phyloP scores from a whole-genome alignment of 1,140 invertebrate genomes.

The Tetramorium simillimum region DNA sequence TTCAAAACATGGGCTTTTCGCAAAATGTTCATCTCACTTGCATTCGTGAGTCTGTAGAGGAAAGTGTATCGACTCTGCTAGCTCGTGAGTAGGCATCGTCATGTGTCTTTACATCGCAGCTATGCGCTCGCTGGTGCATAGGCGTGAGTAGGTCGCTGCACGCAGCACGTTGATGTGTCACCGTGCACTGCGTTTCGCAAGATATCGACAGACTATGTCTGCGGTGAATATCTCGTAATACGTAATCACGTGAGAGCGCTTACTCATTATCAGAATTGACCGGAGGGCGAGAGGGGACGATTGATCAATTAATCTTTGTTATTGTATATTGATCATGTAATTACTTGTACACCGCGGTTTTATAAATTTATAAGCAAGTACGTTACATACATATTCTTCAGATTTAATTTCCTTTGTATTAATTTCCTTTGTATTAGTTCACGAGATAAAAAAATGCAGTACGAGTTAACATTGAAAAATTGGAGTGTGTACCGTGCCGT shows the following conservation, averaged over 20 bases:
- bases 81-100: constrained; percentile 65
- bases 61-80: constrained; percentile 44
- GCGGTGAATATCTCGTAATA: constrained; percentile 61
- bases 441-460: constrained; percentile 6
- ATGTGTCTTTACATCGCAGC: constrained; percentile 42
- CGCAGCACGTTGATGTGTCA: constrained; percentile 71
- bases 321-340: neutral
- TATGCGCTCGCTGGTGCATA: constrained; percentile 65
- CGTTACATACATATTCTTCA: neutral
- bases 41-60: neutral
- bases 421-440: neutral
- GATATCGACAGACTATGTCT: constrained; percentile 69
- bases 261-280: constrained; percentile 35
- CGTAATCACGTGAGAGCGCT: constrained; percentile 31
- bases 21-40: neutral
- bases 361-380: neutral
- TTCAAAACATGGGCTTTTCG: neutral
- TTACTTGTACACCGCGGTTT: neutral
- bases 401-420: neutral
- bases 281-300: neutral
- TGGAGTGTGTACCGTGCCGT: neutral
- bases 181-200: constrained; percentile 72
- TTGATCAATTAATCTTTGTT: neutral
- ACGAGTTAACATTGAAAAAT: constrained; percentile 39
- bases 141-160: constrained; percentile 75